Conservation (phyloP, 1,140 invertebrate genomes). For the Drosophila nannoptera region DNA sequence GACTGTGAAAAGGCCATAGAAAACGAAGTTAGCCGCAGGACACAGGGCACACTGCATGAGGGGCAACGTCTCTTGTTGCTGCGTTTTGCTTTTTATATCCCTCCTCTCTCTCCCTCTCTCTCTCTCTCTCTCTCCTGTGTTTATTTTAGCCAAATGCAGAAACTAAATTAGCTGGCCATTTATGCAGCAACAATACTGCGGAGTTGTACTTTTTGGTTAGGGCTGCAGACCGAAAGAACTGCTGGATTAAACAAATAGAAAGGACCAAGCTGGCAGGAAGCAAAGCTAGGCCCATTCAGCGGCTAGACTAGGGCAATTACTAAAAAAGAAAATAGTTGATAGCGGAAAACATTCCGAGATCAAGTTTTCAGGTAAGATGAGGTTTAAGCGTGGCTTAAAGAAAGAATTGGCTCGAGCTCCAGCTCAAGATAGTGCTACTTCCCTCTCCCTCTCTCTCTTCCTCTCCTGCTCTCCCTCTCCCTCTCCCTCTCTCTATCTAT, state of each 20-base stretch:
- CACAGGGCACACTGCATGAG: constrained; percentile 3
- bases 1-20: constrained; percentile 42
- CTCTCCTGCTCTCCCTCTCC: too few relatives aligned
- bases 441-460: too few relatives aligned
- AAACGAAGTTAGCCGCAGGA: constrained; percentile 22
- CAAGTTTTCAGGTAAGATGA: too few relatives aligned
- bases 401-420: too few relatives aligned
- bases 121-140: neutral
- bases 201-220: constrained; percentile 6
- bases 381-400: too few relatives aligned
- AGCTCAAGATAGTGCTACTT: too few relatives aligned
- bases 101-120: neutral
- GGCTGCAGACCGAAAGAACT: constrained; percentile 14
- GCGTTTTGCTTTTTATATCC: too few relatives aligned
- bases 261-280: too few relatives aligned
- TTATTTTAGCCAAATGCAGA: constrained; percentile 11
- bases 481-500: too few relatives aligned
- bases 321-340: too few relatives aligned
- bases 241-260: constrained; percentile 11
- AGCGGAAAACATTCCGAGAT: too few relatives aligned
- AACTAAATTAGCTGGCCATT: constrained; percentile 54
- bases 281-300: neutral
- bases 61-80: too few relatives aligned
- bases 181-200: constrained; percentile 35
- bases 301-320: neutral